Evolutionary conservation across 2,888 invertebrate genomes (phyloP).

Genomic region (Sarcophaga variegata): DNA sequence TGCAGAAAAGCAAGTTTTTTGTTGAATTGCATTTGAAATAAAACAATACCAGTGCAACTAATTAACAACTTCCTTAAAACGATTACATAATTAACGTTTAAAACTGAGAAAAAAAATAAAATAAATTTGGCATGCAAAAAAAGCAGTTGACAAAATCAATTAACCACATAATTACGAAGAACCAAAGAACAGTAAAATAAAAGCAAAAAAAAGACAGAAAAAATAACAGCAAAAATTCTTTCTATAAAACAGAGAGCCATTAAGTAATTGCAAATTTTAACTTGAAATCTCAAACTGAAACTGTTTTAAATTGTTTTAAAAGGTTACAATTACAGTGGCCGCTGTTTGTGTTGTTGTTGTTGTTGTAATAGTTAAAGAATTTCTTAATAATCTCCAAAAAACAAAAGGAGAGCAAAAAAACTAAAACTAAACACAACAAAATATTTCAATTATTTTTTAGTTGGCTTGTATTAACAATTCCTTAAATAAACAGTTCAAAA

Average conservation of each 20-base stretch:
- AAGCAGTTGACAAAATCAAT: constrained; percentile 44
- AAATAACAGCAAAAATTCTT: background rate
- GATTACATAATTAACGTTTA: constrained; percentile 41
- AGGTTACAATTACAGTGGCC: background rate
- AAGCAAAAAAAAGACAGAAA: background rate
- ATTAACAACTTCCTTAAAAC: constrained; percentile 60
- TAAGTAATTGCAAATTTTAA: background rate
- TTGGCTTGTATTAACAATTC: background rate
- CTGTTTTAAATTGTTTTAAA: background rate
- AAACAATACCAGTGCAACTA: constrained; percentile 20
- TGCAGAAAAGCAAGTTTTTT: background rate
- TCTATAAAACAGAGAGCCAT: background rate
- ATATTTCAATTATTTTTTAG: background rate
- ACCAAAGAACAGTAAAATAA: background rate
- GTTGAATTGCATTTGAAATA: background rate
- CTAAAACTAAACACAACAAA: background rate
- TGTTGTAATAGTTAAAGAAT: background rate
- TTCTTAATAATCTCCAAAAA: background rate
- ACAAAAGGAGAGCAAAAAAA: background rate
- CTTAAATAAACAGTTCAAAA: constrained; percentile 12
- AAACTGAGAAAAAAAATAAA: background rate
- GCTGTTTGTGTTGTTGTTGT: background rate
- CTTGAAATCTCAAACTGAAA: background rate
- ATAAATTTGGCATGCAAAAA: background rate
- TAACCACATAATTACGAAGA: constrained; percentile 38